Base-by-base conservation (phyloP, 2,797 vertebrate genomes). In the Catostomus latipinnis region DNA sequence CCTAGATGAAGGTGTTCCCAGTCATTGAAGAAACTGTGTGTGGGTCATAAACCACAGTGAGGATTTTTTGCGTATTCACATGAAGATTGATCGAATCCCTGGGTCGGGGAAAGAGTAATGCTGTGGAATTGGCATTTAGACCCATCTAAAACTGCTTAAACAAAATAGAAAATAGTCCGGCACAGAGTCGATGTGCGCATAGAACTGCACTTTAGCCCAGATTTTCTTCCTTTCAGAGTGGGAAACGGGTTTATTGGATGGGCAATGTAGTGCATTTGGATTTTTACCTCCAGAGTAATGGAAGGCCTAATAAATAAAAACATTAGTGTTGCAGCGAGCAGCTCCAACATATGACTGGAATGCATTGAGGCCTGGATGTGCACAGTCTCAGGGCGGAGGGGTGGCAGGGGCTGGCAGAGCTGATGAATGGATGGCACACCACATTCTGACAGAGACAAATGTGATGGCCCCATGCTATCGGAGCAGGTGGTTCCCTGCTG, bases 301-400 rank as follows among this genome's bases (percentile, higher is more conserved):
- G 93, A 93, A 92, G 92, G 90, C 90, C 92, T 94, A 93, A 94
- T 94, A 94, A 94, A 94, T 94, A 93, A 94, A 94, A 93, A 91
- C 92, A 93, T 94, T 92, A 93, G 91, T 90, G 91, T 92, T 92
- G 91, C 90, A 90, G 88, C 90, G 88, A 92, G 92, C 89, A 87
- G 89, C 89, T 92, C 87, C 84, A 87, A 90, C 91, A 91, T 92
- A 91, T 93, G 90, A 92, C 89, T 90, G 90, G 90, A 90, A 92
- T 92, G 92, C 91, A 91, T 91, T 92, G 90, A 88, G 91, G 89
- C 91, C 91, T 88, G 90, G 90, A 89, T 87, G 87, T 91, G 89
- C 92, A 89, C 89, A 84, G 90, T 93, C 92, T 94, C 88, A 81
- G 84, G 83, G 74, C 60, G 90, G 91, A 90, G 91, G 90, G 92